phyloP scores from a whole-genome alignment of 2,113 vertebrate genomes.

The western clawed frog (Xenopus tropicalis) region UCB_Xtro_10.0 CM004446.2:74766001-74766500 shows the following conservation, averaged over 20 bases:
- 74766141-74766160: not conserved
- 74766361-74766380: no score
- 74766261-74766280: no score
- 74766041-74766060: conserved; percentile 46
- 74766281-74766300: no score
- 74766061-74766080: rapidly evolving
- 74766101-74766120: conserved; percentile 51
- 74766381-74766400: no score
- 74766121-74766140: conserved; percentile 2
- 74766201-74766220: conserved; percentile 57
- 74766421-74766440: no score
- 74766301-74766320: no score
- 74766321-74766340: no score
- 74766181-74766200: conserved; percentile 35
- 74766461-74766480: no score
- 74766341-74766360: no score
- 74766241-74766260: not conserved
- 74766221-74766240: conserved; percentile 56
- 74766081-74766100: conserved; percentile 46
- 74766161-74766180: conserved; percentile 22
- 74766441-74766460: no score
- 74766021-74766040: conserved; percentile 43
- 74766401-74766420: no score
- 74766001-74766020: not conserved
- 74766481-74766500: no score